A percentile compares a stretch with the other conserved stretches of the same genome.
Evolutionary conservation across 1,140 invertebrate genomes (phyloP).

Genomic region (Diachasma alloeum): DNA sequence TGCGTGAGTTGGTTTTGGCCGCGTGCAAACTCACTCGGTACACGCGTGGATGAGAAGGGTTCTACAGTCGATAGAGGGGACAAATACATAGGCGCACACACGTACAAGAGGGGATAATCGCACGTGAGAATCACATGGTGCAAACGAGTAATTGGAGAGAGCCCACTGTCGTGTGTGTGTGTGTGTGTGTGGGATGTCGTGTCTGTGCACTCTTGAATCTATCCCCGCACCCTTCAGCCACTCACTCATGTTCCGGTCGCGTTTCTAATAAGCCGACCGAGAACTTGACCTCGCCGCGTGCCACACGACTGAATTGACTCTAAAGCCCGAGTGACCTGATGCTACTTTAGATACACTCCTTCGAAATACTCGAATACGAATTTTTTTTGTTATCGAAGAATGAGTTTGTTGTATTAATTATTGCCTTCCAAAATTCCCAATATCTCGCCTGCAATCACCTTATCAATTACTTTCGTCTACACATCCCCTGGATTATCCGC

Average conservation of each 20-base stretch:
- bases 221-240: neutral
- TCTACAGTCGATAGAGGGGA: neutral
- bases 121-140: slow-evolving; percentile 35
- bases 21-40: slow-evolving; percentile 44
- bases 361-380: neutral
- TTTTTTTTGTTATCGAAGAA: neutral
- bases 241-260: slow-evolving; percentile 36
- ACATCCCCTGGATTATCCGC: neutral
- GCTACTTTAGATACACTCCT: neutral
- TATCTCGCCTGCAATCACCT: neutral
- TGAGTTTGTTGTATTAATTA: too few relatives aligned
- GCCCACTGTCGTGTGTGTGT: neutral
- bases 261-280: slow-evolving; percentile 55
- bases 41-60: slow-evolving; percentile 18
- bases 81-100: neutral
- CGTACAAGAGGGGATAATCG: slow-evolving; percentile 27
- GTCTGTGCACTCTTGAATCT: slow-evolving; percentile 15
- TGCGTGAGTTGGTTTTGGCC: slow-evolving; percentile 32
- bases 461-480: neutral
- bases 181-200: neutral
- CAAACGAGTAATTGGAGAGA: slow-evolving; percentile 38
- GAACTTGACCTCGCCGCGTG: slow-evolving; percentile 50
- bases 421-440: neutral
- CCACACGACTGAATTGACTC: slow-evolving; percentile 1
- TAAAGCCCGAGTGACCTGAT: slow-evolving; percentile 15